phyloP scores from a whole-genome alignment of 2,113 vertebrate genomes.

The Uria lomvia region DNA sequence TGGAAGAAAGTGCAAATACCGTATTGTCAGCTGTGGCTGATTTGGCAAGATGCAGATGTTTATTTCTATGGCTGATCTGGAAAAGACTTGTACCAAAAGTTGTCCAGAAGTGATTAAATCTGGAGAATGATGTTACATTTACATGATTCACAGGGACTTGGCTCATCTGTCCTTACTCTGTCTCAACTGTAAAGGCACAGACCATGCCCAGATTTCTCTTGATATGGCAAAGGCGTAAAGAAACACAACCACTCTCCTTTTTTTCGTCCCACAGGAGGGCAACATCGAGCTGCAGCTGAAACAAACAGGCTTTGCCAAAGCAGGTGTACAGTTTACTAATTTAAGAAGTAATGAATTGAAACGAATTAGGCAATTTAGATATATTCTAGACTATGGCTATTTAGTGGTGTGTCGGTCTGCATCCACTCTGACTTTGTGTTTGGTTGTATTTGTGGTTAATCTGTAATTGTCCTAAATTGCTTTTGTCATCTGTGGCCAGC shows the following conservation, averaged over 20 bases:
- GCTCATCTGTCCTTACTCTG: not conserved
- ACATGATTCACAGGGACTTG: not conserved
- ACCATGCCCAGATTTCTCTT: not conserved
- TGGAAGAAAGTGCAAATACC: not conserved
- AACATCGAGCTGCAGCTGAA: slow-evolving; percentile 71
- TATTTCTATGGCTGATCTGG: not conserved
- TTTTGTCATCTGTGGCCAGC: not conserved
- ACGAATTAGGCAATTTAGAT: slow-evolving; percentile 38
- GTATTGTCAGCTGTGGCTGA: not conserved
- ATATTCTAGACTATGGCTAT: not conserved
- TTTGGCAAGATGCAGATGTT: not conserved
- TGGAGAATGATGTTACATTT: not conserved
- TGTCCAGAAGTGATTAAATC: not conserved
- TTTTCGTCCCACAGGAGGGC: slow-evolving; percentile 72
- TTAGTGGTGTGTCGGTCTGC: not conserved
- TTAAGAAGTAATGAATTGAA: slow-evolving; percentile 61
- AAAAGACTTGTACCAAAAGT: not conserved
- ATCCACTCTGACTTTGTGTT: not conserved
- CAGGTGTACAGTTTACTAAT: slow-evolving; percentile 49
- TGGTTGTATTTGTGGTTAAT: slow-evolving; percentile 45
- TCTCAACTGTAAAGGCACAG: not conserved
- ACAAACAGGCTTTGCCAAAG: not conserved
- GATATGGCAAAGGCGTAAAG: not conserved
- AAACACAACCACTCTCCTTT: not conserved
- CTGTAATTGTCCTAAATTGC: slow-evolving; percentile 14